Percentiles rank a stretch among this genome's conserved stretches.
Conservation (phyloP, 2,888 invertebrate species). For the Drosophila borealis region DNA sequence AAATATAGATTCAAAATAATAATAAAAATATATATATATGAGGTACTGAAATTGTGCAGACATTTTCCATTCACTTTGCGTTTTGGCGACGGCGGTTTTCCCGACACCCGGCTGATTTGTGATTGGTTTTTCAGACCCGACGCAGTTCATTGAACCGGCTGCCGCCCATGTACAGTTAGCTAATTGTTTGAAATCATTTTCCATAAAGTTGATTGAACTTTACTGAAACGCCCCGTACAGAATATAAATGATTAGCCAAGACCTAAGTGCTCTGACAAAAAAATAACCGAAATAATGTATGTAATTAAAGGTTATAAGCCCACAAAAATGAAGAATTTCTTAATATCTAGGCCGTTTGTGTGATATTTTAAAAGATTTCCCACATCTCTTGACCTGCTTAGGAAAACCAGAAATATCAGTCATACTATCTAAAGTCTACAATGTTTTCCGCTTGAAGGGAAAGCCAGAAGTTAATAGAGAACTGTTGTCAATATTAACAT, state of each 20-base stretch:
- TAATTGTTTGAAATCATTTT: constrained; percentile 62
- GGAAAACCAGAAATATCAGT: too few species aligned
- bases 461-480: background rate
- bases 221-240: constrained; percentile 42
- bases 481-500: background rate
- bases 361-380: too few species aligned
- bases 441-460: background rate
- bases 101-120: constrained; percentile 57
- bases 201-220: constrained; percentile 64
- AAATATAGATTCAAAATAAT: constrained; percentile 48
- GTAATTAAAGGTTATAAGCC: background rate
- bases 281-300: too few species aligned
- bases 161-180: constrained; percentile 49
- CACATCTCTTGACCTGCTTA: too few species aligned
- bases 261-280: background rate
- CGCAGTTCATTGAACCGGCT: constrained; percentile 50
- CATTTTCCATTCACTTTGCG: constrained; percentile 80
- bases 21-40: constrained; percentile 17
- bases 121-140: constrained; percentile 48
- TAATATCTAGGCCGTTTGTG: too few species aligned
- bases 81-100: constrained; percentile 67
- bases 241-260: constrained; percentile 50
- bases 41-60: constrained; percentile 55
- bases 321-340: too few species aligned
- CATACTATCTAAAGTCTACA: background rate